Evolutionary conservation across 37 sponge, comb jelly and placozoan genomes (phyloP), one percentile per base, ranked within the genome.

Genomic region (Haliclona indistincta): DNA sequence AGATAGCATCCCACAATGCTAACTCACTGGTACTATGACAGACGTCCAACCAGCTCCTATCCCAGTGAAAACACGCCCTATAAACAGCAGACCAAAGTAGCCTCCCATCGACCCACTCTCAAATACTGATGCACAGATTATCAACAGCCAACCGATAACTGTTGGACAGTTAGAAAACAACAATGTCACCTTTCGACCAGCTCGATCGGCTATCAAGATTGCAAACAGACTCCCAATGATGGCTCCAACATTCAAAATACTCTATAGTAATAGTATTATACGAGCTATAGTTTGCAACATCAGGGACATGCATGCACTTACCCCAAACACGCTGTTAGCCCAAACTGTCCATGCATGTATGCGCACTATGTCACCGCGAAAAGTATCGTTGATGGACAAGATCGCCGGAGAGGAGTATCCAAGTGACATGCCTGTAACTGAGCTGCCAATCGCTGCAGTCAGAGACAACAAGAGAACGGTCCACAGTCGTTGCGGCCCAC

Each of bases 1-100:
- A 19, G 15, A 32, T 13, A 38, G 11, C 13, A 19, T n/a, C n/a
- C n/a, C n/a, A n/a, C n/a, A 15, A 65, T 20, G 13, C 38, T 35
- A 38, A 53, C 81, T 64, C 47, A 81, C 81, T 1, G 71, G 64
- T 1, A 36, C 45, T 45, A 7, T 49, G 10, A 55, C 26, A 10
- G 17, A 55, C 4, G 71, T 40, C 76, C 76, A 84, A 54, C 79
- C 86, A 43, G 64, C 28, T 54, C 74, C 86, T 13, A 85, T 13
- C 37, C 86, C 86, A 73, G 79, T 55, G 17, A 85, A 4, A 38
- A 71, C 49, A 23, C 79, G 56, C 28, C 86, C 86, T 4, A 54
- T 30, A 0, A 78, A 25, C 2, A 82, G 37, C 3, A 38, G 58
- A 19, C 62, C 64, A 60, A 76, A 70, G 64, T n/a, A 25, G 8